These are phyloP conservation scores for Eledona agricola DNA, from an alignment of 2,888 invertebrate species.

Conservation along the genomic window DNA sequence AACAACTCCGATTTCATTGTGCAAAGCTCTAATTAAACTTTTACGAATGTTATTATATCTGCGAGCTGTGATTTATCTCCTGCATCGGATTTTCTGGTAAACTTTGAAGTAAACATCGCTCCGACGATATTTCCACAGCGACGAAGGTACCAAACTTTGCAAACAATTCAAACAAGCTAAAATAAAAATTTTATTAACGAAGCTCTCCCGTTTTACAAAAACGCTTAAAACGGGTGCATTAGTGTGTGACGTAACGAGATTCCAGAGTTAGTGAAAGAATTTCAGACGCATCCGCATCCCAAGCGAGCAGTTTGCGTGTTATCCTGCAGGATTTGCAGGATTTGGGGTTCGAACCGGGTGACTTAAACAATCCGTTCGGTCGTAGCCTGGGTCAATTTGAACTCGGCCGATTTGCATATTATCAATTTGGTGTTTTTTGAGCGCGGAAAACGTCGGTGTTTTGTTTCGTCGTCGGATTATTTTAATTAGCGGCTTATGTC, in stretches of 20 bases:
- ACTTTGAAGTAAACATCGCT: conserved; percentile 37
- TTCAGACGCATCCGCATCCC: conserved; percentile 41
- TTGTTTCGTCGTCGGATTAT: conserved; percentile 6
- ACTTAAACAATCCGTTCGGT: conserved; percentile 54
- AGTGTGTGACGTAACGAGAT: conserved; percentile 11
- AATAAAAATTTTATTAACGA: conserved; percentile 14
- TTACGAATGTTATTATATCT: conserved; percentile 38
- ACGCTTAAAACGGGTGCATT: conserved; percentile 10
- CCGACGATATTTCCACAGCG: conserved; percentile 29
- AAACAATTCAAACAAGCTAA: conserved; percentile 7
- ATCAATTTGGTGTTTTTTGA: conserved; percentile 16
- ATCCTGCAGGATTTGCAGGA: conserved; percentile 52
- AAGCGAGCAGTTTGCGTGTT: conserved; percentile 51
- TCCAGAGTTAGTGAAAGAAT: conserved; percentile 32
- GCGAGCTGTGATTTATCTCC: conserved; percentile 35
- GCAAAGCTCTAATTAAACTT: conserved; percentile 31
- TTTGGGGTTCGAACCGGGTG: conserved; percentile 49
- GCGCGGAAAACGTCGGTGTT: conserved; percentile 24
- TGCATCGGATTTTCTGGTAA: conserved; percentile 31
- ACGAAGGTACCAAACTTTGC: conserved; percentile 25
- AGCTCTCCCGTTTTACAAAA: conserved; percentile 6
- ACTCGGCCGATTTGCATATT: conserved; percentile 24
- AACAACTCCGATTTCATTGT: conserved; percentile 17
- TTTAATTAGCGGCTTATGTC: conserved; percentile 21
- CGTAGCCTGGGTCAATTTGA: conserved; percentile 39